Conservation (phyloP, 2,113 vertebrate species). For the Crocuta crocuta region DNA sequence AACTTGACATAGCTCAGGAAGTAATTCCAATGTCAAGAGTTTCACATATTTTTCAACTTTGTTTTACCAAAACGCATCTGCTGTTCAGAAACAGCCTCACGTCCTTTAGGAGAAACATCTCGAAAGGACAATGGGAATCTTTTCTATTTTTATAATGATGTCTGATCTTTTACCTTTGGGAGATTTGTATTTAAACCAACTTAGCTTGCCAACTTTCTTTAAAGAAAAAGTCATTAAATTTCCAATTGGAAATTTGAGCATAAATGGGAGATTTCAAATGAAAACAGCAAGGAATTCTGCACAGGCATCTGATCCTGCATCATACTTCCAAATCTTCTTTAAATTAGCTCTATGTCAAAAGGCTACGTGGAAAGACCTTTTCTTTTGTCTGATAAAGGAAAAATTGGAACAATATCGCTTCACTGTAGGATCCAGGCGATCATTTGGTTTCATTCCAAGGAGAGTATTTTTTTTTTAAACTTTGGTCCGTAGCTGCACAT, state of each 20-base stretch:
- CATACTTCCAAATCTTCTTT: constrained; percentile 94
- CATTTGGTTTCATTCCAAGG: constrained; percentile 80
- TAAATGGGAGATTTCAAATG: constrained; percentile 91
- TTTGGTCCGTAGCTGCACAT: constrained; percentile 70
- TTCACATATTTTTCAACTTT: constrained; percentile 77
- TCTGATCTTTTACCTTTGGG: constrained; percentile 79
- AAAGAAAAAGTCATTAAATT: constrained; percentile 78
- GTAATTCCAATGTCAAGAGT: constrained; percentile 66
- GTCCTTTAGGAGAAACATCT: constrained; percentile 70
- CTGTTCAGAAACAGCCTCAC: constrained; percentile 66
- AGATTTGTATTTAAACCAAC: constrained; percentile 76
- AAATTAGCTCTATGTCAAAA: constrained; percentile 94
- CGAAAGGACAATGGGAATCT: constrained; percentile 69
- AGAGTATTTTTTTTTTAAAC: constrained; percentile 35
- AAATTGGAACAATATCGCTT: constrained; percentile 83
- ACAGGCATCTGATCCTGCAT: constrained; percentile 95
- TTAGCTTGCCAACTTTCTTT: constrained; percentile 73
- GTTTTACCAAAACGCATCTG: constrained; percentile 78
- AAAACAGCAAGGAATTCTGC: constrained; percentile 93
- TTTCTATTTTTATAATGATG: constrained; percentile 74
- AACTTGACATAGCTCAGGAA: constrained; percentile 71
- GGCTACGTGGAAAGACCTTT: constrained; percentile 83
- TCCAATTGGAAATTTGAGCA: constrained; percentile 91
- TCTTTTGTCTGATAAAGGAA: constrained; percentile 81
- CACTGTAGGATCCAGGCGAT: constrained; percentile 79